Conservation (phyloP, 1,140 invertebrate species). For the Sycophila sp. region DNA sequence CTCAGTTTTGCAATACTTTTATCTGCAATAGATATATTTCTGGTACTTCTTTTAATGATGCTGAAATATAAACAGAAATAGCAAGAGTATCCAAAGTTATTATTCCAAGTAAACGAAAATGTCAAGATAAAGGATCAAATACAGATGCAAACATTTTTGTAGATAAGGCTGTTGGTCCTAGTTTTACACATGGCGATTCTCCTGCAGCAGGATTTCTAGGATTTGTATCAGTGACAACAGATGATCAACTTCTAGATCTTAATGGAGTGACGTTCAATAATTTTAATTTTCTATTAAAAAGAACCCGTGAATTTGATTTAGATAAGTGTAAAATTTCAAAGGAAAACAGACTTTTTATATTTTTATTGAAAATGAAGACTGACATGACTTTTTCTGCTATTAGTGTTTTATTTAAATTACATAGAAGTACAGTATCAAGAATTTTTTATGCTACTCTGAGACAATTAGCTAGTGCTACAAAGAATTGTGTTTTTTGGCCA, state of each 20-base stretch:
- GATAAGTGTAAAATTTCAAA: constrained; percentile 27
- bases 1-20: not conserved
- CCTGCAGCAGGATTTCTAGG: not conserved
- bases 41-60: not conserved
- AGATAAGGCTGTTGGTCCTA: not conserved
- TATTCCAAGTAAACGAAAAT: not conserved
- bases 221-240: constrained; percentile 17
- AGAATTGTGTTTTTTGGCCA: constrained; percentile 40
- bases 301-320: not conserved
- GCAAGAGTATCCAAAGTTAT: not conserved
- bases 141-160: not conserved
- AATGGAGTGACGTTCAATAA: constrained; percentile 6
- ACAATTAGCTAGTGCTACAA: constrained; percentile 1
- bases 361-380: constrained; percentile 41
- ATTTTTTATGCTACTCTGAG: constrained; percentile 28
- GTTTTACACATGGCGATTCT: not conserved
- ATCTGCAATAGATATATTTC: not conserved
- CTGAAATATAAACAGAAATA: constrained; percentile 10
- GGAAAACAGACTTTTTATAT: constrained; percentile 38
- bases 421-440: constrained; percentile 28
- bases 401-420: constrained; percentile 28
- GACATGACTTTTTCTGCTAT: constrained; percentile 32
- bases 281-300: constrained; percentile 29
- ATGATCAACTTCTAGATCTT: constrained; percentile 29
- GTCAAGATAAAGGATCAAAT: not conserved